Evolutionary conservation across 2,888 invertebrate genomes (phyloP).

Genomic region (Agriotes lineatus): DNA sequence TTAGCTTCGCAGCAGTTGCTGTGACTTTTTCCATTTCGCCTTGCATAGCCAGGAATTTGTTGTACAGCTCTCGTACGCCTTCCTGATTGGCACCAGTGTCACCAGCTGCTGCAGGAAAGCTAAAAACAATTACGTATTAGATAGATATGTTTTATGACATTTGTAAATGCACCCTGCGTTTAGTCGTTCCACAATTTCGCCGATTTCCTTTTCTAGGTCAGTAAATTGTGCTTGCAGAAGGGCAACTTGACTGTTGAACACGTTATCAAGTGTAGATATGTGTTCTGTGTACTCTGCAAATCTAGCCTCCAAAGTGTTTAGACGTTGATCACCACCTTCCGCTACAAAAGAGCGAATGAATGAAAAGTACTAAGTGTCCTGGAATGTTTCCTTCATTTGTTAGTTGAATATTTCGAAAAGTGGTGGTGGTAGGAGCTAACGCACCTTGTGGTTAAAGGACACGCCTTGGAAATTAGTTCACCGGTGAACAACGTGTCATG

Average conservation of each 20-base stretch:
- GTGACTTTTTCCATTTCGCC: conserved; percentile 64
- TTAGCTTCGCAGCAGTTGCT: conserved; percentile 64
- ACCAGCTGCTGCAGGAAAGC: conserved; percentile 33
- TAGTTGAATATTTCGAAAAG: too few relatives aligned
- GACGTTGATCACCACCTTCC: too few relatives aligned
- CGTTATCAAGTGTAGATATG: conserved; percentile 58
- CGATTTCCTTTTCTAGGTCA: conserved; percentile 65
- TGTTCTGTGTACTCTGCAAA: conserved; percentile 57
- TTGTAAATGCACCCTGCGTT: conserved; percentile 50
- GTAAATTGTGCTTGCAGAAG: conserved; percentile 69
- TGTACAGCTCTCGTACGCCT: conserved; percentile 60
- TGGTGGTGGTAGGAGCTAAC: too few relatives aligned
- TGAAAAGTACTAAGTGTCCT: too few relatives aligned
- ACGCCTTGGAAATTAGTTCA: too few relatives aligned
- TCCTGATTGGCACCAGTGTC: conserved; percentile 48
- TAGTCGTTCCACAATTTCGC: conserved; percentile 56
- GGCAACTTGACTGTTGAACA: conserved; percentile 64
- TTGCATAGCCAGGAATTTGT: conserved; percentile 63
- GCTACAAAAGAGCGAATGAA: too few relatives aligned
- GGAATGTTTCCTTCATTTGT: too few relatives aligned
- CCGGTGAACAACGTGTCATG: too few relatives aligned
- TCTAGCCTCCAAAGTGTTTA: conserved; percentile 45
- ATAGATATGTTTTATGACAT: too few relatives aligned
- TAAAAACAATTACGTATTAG: background rate
- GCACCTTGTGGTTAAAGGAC: too few relatives aligned